phyloP scores from a whole-genome alignment of 2,888 invertebrate species.

The Eristalis tenax region DNA sequence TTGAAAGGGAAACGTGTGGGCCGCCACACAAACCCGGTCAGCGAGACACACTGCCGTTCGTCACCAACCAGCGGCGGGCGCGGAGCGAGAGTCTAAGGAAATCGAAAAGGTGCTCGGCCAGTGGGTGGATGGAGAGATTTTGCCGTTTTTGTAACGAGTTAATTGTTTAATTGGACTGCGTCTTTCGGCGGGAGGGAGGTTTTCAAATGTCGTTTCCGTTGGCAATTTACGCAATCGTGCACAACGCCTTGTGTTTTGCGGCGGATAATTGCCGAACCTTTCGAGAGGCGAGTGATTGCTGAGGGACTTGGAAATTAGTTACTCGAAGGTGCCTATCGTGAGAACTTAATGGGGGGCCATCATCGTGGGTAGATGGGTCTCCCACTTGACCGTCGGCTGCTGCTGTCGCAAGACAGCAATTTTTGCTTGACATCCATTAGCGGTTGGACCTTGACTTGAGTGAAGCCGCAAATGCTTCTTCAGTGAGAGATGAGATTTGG shows the following conservation, averaged over 20 bases:
- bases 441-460: background rate
- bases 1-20: slow-evolving; percentile 65
- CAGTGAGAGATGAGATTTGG: background rate
- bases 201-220: slow-evolving; percentile 60
- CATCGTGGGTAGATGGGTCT: background rate
- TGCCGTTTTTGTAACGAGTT: slow-evolving; percentile 31
- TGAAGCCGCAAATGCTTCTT: background rate
- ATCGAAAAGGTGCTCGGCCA: slow-evolving; percentile 42
- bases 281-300: background rate
- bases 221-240: slow-evolving; percentile 48
- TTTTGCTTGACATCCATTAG: background rate
- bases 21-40: slow-evolving; percentile 36
- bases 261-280: slow-evolving; percentile 8
- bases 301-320: background rate
- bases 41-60: slow-evolving; percentile 3
- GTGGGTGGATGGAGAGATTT: slow-evolving; percentile 36
- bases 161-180: slow-evolving; percentile 67
- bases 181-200: slow-evolving; percentile 1
- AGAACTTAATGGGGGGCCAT: background rate
- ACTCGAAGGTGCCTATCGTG: background rate
- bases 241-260: background rate
- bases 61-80: slow-evolving; percentile 2
- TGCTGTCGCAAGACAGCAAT: background rate
- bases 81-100: slow-evolving; percentile 29
- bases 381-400: background rate